Percentiles rank a stretch among this genome's conserved stretches.
Conservation (phyloP, 2,797 vertebrate species). For the Prionace glauca region DNA sequence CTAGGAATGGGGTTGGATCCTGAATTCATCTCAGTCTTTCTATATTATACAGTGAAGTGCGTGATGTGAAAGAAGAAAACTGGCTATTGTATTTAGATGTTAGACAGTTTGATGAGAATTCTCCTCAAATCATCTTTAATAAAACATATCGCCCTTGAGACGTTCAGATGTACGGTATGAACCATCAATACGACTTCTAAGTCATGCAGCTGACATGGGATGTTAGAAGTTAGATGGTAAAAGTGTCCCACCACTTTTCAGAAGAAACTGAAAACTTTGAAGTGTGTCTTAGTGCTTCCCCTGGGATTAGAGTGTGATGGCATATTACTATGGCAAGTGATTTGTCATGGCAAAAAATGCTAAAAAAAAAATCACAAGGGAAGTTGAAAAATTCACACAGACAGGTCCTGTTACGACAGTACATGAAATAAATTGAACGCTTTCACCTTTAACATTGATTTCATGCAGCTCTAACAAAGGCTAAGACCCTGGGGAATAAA, state of each 20-base stretch:
- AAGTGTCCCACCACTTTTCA: not conserved
- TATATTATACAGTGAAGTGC: not conserved
- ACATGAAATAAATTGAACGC: conserved; percentile 5
- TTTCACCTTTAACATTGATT: conserved; percentile 33
- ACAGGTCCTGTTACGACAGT: not conserved
- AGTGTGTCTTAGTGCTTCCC: not conserved
- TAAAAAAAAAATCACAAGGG: not conserved
- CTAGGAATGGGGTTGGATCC: not conserved
- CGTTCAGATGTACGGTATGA: not conserved
- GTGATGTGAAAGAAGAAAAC: not conserved
- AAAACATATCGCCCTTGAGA: not conserved
- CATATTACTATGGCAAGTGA: not conserved
- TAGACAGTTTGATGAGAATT: not conserved
- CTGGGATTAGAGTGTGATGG: not conserved
- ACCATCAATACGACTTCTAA: not conserved
- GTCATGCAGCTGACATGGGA: not conserved
- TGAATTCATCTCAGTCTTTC: not conserved
- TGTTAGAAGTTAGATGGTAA: not conserved
- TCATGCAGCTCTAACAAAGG: conserved; percentile 1
- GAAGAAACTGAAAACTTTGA: not conserved
- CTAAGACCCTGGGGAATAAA: not conserved
- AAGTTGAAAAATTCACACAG: conserved; percentile 23
- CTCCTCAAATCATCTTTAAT: not conserved
- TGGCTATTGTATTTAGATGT: not conserved
- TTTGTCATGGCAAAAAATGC: conserved; percentile 4